Base-by-base conservation (phyloP, 1,140 invertebrate genomes). In the Dreissena rostriformis region DNA sequence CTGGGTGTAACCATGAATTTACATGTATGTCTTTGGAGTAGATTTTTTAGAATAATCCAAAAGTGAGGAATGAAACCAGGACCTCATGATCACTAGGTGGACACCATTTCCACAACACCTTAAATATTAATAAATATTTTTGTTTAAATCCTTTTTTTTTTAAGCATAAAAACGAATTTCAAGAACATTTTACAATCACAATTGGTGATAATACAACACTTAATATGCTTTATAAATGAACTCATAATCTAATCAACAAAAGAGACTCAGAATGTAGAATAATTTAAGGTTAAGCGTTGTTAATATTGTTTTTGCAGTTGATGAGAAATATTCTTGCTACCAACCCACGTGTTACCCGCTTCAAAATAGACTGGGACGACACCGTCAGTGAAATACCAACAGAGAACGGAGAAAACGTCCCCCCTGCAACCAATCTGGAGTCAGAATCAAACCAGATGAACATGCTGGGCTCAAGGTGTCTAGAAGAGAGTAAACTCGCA, bases 301-400 rank as follows among this genome's bases (percentile, higher is more conserved):
- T 82, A 51, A 87, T 28, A 85, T 39, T 39, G 39, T 39, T 26
- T 65, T 85, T 93, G 53, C 91, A 95, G 95, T 94, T 99, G 11
- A 96, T 96, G 53, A 95, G 98, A 89, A 99, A 99, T 94, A 99
- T 99, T 89, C 93, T 99, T 53, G 98, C 97, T 0, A 97, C 97
- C 68, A 97, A 98, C 94, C 98, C 98, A 7, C 95, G 98, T 90
- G 98, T 99, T 0, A 99, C 98, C 15, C 95, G 98, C 87, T 98
- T 99, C 92, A 99, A 99, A 94, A 99, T 99, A 65, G 98, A 99
- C 91, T 99, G 98, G 98, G 97, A 98, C 88, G 97, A 98, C 79
- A 87, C 82, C 72, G 24, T 67, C 29, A 63, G 26, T 70, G n/a
- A 57, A 28, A 29, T 55, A 52, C 26, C 86, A 63, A 80, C 65